Base-by-base conservation (phyloP, 2,888 invertebrate genomes). In the Diarsia brunnea region DNA sequence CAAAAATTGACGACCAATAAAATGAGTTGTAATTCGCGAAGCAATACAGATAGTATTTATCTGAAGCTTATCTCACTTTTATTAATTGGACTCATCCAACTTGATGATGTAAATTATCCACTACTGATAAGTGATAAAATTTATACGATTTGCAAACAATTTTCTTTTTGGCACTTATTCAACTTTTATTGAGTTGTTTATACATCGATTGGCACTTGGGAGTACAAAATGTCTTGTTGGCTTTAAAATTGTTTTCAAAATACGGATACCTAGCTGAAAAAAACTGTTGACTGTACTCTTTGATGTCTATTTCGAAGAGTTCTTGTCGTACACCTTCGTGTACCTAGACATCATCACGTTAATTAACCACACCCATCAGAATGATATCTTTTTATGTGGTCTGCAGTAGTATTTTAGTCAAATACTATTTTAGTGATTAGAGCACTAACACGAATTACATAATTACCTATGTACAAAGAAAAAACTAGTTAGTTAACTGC, bases 91-190 rank as follows among this genome's bases (percentile, higher is more conserved):
- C 58, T 73, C 38, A 55, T 74, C 27, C 51, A 71, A 66, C 21
- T 45, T 49, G 61, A 61, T 60, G 67, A 43, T 55, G 79, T 89
- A 88, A 89, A 86, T 89, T 84, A 88, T 86, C 61, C 71, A 85
- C 89, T 89, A 88, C 87, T 64, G 71, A 69, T 81, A 83, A 72
- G 73, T 73, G 58, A 79, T 79, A 84, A 71, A 73, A 79, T 82
- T 78, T 82, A 73, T 65, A 79, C 58, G 78, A 84, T 78, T 81
- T 76, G 5, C 49, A 31, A 69, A 73, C 69, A 69, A 74, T 85
- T 89, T 51, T 87, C 84, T 86, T 84, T 75, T 58, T 27, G 63
- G 24, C 77, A 83, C 74, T 87, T 61, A 81, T 73, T 82, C 43
- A 67, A 78, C 69, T 87, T 88, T 91, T 85, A 58, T 19, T 31